phyloP scores from a whole-genome alignment of 2,113 vertebrate genomes.

The Nothobranchius kuhntae region DNA sequence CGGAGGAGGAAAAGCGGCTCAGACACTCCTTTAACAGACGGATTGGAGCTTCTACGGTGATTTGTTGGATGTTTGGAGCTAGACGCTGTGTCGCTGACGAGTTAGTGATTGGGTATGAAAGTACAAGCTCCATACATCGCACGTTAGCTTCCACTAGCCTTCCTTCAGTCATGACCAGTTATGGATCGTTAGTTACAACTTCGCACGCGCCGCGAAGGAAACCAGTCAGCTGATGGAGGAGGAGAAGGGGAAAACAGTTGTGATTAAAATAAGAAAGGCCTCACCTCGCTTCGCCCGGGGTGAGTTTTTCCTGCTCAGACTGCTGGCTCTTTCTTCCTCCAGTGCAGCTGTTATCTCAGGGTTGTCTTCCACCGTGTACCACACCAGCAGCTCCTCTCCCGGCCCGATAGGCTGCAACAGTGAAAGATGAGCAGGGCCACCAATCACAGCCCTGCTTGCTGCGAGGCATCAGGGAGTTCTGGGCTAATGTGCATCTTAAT shows the following conservation, averaged over 20 bases:
- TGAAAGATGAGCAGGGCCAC: slow-evolving; percentile 77
- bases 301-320: slow-evolving; percentile 84
- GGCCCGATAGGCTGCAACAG: slow-evolving; percentile 88
- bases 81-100: slow-evolving; percentile 7
- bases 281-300: slow-evolving; percentile 82
- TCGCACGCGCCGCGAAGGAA: slow-evolving; percentile 29
- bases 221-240: not conserved
- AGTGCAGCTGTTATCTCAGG: slow-evolving; percentile 96
- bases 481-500: slow-evolving; percentile 70
- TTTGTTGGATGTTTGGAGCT: not conserved
- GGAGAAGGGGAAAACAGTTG: not conserved
- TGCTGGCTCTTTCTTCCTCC: slow-evolving; percentile 91
- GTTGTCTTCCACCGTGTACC: slow-evolving; percentile 96
- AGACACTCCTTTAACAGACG: not conserved
- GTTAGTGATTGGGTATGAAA: slow-evolving; percentile 42
- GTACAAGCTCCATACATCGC: slow-evolving; percentile 64
- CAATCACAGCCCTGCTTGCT: slow-evolving; percentile 86
- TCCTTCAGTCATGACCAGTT: slow-evolving; percentile 45
- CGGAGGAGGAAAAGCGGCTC: slow-evolving; percentile 45
- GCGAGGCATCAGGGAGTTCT: slow-evolving; percentile 50
- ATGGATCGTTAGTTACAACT: slow-evolving; percentile 51
- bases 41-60: not conserved
- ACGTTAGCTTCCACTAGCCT: slow-evolving; percentile 53
- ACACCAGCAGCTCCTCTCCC: slow-evolving; percentile 92
- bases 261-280: slow-evolving; percentile 25